phyloP scores from a whole-genome alignment of 1,140 invertebrate species.

The Temnothorax longispinosus region DNA sequence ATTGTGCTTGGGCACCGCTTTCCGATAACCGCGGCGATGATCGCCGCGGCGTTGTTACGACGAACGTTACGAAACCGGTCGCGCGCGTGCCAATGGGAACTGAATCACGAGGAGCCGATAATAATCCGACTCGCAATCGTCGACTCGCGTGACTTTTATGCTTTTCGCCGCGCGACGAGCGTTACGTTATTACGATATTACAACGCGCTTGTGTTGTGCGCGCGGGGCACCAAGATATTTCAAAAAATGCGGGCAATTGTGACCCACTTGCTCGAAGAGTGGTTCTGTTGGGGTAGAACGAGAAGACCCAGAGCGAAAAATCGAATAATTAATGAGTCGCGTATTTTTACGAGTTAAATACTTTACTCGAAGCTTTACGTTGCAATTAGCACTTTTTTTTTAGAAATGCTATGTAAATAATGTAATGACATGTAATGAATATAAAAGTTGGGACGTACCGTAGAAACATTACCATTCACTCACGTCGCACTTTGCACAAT shows the following conservation, averaged over 20 bases:
- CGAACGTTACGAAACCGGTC: constrained; percentile 38
- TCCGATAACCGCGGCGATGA: neutral
- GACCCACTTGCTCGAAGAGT: neutral
- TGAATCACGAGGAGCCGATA: constrained; percentile 29
- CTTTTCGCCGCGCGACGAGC: neutral
- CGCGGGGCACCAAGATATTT: neutral
- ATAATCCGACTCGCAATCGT: constrained; percentile 12
- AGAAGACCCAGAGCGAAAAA: neutral
- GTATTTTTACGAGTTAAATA: constrained; percentile 1
- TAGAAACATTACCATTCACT: constrained; percentile 41
- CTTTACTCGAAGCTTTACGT: neutral
- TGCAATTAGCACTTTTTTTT: neutral
- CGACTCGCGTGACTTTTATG: constrained; percentile 37
- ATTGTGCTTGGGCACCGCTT: neutral
- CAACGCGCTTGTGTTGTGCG: neutral
- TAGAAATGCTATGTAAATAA: constrained; percentile 9
- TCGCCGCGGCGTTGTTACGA: neutral
- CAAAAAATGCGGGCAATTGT: neutral
- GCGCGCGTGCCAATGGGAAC: constrained; percentile 21
- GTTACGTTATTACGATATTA: constrained; percentile 11
- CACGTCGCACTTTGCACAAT: constrained; percentile 9
- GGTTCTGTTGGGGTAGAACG: neutral
- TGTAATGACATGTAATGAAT: constrained; percentile 30
- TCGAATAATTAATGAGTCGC: neutral
- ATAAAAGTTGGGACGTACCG: constrained; percentile 34